Base-by-base conservation (phyloP, 2,797 vertebrate genomes). In the Sebastes hubbsi region DNA sequence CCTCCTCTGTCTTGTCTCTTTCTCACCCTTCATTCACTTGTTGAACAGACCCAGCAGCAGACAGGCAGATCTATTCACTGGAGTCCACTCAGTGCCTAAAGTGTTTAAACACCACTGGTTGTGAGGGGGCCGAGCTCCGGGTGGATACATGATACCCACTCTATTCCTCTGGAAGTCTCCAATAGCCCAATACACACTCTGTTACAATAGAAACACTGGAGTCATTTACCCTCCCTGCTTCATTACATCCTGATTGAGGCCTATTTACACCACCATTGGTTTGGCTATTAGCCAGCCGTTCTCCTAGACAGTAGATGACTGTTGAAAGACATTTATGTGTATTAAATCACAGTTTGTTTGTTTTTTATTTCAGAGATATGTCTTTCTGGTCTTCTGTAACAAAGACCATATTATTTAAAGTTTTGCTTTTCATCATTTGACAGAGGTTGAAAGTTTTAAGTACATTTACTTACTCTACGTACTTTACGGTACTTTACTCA, bases 41-140 rank as follows among this genome's bases (percentile, higher is more conserved):
- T 90, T 92, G 90, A 93, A 87, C 81, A 24, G 68, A 73, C 25
- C 66, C 38, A 46, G 38, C 75, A 87, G 80, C 74, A 91, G 87
- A 93, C 85, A 91, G 92, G 70, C 87, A 81, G 81, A 86, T 86
- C 89, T 92, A 94, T 95, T 95, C 87, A 95, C 90, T 81, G 75
- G 80, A 89, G 91, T 92, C 80, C 75, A 88, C 87, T 94, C 89
- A 67, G 81, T 87, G 64, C 62, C 74, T 87, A 82, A 89, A 91
- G 93, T 91, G 89, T 93, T 93, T 91, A 87, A 92, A 91, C 83
- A 87, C 86, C 80, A 83, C 79, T 89, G 83, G 86, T 66, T 89
- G 85, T 80, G 75, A 71, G 77, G 82, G 82, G 78, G 83, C 63
- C 55, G 86, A 82, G 75, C 77, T 80, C 27, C 5, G 4, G 54